phyloP scores from a whole-genome alignment of 2,113 vertebrate genomes.

The Microcebus lehilahytsara region DNA sequence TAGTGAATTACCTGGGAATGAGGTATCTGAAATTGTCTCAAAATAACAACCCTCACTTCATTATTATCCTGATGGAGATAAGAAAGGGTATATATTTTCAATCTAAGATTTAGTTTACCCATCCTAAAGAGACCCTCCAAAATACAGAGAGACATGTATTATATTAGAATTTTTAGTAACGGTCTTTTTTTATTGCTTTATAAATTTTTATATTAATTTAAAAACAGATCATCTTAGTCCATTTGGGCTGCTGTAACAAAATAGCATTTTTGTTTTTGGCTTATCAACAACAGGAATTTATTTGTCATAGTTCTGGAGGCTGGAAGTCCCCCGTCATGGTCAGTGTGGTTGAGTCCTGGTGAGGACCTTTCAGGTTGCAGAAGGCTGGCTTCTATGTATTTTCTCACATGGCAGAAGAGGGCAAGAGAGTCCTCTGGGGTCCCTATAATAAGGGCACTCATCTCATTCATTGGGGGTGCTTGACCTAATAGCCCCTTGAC shows the following conservation, averaged over 20 bases:
- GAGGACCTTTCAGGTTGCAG: background rate
- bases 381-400: background rate
- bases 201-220: background rate
- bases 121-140: background rate
- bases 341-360: background rate
- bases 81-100: background rate
- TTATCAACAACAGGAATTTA: background rate
- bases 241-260: background rate
- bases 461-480: background rate
- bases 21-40: background rate
- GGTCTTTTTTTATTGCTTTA: background rate
- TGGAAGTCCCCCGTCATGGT: background rate
- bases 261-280: too few relatives aligned
- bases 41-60: background rate
- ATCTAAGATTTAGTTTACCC: background rate
- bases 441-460: background rate
- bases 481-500: background rate
- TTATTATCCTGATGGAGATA: background rate
- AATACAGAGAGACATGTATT: background rate
- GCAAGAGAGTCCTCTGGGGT: too few relatives aligned
- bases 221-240: background rate
- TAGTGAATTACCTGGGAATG: background rate
- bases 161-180: background rate
- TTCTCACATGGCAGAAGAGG: background rate
- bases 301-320: background rate